Evolutionary conservation across 53 echinoderm and acorn worm species (phyloP), one percentile per base, ranked within the genome.

Genomic region (Patiria pectinifera): DNA sequence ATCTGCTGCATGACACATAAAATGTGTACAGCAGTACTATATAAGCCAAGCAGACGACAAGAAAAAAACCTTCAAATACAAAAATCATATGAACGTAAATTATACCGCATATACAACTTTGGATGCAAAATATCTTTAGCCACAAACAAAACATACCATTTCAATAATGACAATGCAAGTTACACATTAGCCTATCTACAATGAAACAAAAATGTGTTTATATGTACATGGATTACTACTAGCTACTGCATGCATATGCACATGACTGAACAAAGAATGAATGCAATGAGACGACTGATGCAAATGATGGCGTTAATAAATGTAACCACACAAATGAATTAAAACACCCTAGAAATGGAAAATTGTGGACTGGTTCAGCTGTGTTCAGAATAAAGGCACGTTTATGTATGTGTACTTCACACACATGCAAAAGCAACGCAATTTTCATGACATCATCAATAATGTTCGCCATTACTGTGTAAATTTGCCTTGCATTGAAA

Each of bases 301-400:
- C n/a, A 74, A 74, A 78, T 46, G 79, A 78, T 78, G 79, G 47
- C 4, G 46, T 78, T 78, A 44, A 78, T 78, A 78, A 44, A 78
- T 45, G 77, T 35, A 12, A 6, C 5, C 46, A 82, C 59, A 82
- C 82, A 82, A 59, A 78, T 78, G 79, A 45, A 78, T 78, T 11
- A 78, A 82, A 82, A 53, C 7, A 58, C 49, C 15, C 82, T 23
- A 53, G 58, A 59, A 53, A 59, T 24, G 24, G 82, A 59, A 82
- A 59, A 6, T 59, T 59, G 82, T 82, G 59, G 66, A 16, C 66
- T 4, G 19, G 66, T 18, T 18, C 15, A 4, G 66, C 66, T 15
- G 66, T 7, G 66, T 18, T 66, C 15, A 66, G 10, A 66, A 18
- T 15, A 11, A 14, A 4, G 19, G 14, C 15, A 18, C 2, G 53